Evolutionary conservation across 2,797 vertebrate species (phyloP).

Genomic region (Acanthis flammea): DNA sequence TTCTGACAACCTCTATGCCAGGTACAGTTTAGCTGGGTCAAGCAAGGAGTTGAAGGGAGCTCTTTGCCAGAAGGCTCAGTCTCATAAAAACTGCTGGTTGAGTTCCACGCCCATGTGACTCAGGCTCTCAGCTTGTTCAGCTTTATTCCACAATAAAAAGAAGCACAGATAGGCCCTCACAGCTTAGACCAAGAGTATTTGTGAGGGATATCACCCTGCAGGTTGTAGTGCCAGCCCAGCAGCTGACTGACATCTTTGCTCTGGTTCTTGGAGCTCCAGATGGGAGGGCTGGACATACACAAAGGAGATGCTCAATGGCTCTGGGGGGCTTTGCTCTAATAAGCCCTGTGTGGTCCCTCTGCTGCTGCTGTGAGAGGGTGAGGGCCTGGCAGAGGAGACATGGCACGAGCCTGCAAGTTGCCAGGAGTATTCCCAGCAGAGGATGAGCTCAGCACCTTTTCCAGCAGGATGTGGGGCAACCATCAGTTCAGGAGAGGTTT

Average conservation of each 20-base stretch:
- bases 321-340: not conserved
- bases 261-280: not conserved
- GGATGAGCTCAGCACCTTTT: too few species aligned
- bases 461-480: too few species aligned
- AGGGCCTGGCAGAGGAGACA: not conserved
- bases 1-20: not conserved
- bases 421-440: not conserved
- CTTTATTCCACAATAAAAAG: constrained; percentile 23
- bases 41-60: not conserved
- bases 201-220: not conserved
- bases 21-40: not conserved
- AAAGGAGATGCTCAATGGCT: not conserved
- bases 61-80: not conserved
- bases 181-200: not conserved
- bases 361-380: not conserved
- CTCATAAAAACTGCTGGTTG: not conserved
- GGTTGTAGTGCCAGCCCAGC: not conserved
- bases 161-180: not conserved
- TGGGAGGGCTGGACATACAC: not conserved
- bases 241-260: not conserved
- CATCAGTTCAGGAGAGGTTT: too few species aligned
- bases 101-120: constrained; percentile 25
- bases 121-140: not conserved
- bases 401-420: not conserved
- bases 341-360: not conserved